Percentiles rank a stretch among this genome's conserved stretches.
Conservation (phyloP, 2,113 vertebrate genomes). For the Electrona antarctica region DNA sequence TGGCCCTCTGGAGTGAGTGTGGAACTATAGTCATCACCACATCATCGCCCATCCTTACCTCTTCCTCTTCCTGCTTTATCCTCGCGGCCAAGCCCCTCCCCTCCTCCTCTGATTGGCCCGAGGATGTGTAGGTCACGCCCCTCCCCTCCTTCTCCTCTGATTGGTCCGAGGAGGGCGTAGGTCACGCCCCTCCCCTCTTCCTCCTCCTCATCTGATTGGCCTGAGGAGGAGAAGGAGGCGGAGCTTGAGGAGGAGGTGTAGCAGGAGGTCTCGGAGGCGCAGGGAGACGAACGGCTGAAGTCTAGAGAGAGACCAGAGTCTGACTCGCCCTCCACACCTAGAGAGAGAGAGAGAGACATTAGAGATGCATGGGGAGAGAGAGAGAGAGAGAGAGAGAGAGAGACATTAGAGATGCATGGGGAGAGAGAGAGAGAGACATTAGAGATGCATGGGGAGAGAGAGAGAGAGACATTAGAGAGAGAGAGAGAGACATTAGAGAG, state of each 20-base stretch:
- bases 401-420: too few relatives aligned
- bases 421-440: too few relatives aligned
- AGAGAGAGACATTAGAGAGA: too few relatives aligned
- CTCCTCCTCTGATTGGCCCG: slow-evolving; percentile 74
- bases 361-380: too few relatives aligned
- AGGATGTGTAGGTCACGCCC: slow-evolving; percentile 35
- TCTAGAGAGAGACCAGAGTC: slow-evolving; percentile 96
- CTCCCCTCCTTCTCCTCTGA: slow-evolving; percentile 83
- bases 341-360: not conserved
- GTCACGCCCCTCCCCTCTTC: slow-evolving; percentile 76
- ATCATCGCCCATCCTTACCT: slow-evolving; percentile 24
- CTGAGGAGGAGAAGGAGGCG: slow-evolving; percentile 58
- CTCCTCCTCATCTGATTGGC: slow-evolving; percentile 82
- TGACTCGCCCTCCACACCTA: slow-evolving; percentile 80
- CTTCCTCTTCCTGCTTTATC: slow-evolving; percentile 82
- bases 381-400: too few relatives aligned
- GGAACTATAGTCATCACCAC: too few relatives aligned
- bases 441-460: too few relatives aligned
- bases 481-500: too few relatives aligned
- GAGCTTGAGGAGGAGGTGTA: slow-evolving; percentile 81
- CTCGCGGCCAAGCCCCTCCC: slow-evolving; percentile 23
- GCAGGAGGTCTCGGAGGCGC: slow-evolving; percentile 84
- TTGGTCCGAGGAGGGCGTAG: not conserved
- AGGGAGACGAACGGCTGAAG: slow-evolving; percentile 88
- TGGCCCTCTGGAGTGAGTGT: too few relatives aligned